Percentiles rank a stretch among this genome's conserved stretches.
These are phyloP conservation scores for Drosophila saltans DNA, from an alignment of 1,140 invertebrate species.

Conservation along the genomic window DNA sequence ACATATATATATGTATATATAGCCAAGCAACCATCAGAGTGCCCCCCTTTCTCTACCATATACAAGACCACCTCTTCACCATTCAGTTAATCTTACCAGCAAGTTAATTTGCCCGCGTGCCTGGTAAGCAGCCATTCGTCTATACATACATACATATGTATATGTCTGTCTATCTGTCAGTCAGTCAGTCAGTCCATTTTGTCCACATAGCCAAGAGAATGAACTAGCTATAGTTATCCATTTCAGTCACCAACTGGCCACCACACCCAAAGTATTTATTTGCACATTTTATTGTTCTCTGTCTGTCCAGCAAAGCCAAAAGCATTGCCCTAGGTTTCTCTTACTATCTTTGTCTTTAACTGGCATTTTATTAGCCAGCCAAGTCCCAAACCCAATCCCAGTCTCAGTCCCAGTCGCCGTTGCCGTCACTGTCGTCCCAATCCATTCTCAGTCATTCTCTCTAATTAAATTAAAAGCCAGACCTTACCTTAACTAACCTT, in stretches of 20 bases:
- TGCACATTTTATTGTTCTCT: conserved; percentile 44
- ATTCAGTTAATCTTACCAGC: conserved; percentile 48
- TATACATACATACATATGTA: not conserved
- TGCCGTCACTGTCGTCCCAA: not conserved
- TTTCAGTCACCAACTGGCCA: conserved; percentile 35
- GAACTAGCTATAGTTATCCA: conserved; percentile 40
- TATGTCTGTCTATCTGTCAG: no score
- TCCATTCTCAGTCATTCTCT: conserved; percentile 21
- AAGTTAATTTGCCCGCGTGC: conserved; percentile 53
- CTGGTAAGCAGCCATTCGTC: conserved; percentile 18
- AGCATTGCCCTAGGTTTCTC: conserved; percentile 13
- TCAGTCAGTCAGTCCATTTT: no score
- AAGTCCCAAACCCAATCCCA: conserved; percentile 11
- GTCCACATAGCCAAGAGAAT: not conserved
- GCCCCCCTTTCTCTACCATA: not conserved
- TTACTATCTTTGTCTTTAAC: conserved; percentile 18
- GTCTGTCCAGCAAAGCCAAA: not conserved
- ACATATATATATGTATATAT: not conserved
- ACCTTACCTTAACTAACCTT: not conserved
- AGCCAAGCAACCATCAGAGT: no score
- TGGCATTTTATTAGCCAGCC: conserved; percentile 26
- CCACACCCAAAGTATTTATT: conserved; percentile 58
- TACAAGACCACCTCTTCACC: not conserved
- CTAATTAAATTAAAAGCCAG: conserved; percentile 61
- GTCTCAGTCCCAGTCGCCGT: not conserved